These are phyloP conservation scores for Clivina fossor DNA, from an alignment of 2,888 invertebrate species.

Conservation along the genomic window DNA sequence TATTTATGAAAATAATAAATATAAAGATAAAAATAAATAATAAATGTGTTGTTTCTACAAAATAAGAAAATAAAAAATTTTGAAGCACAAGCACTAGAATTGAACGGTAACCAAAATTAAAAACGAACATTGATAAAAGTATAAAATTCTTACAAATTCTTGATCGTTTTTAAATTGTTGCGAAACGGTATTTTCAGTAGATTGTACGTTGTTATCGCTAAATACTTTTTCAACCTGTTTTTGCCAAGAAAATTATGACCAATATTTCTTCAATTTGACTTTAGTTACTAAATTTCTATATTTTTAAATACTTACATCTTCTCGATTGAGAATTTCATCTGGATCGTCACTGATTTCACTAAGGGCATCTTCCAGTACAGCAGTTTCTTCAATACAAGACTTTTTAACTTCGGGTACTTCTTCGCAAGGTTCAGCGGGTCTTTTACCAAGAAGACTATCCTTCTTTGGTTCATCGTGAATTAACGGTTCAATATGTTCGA, in stretches of 20 bases:
- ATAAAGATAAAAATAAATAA: no score
- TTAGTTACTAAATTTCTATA: background rate
- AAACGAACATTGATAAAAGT: slow-evolving; percentile 14
- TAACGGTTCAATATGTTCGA: slow-evolving; percentile 40
- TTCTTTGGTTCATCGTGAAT: slow-evolving; percentile 39
- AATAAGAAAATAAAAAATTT: no score
- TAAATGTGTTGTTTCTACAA: no score
- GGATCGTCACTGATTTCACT: slow-evolving; percentile 90
- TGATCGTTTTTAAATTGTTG: slow-evolving; percentile 30
- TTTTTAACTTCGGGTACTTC: slow-evolving; percentile 56
- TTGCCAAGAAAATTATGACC: slow-evolving; percentile 9
- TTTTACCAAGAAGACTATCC: slow-evolving; percentile 43
- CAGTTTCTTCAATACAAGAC: slow-evolving; percentile 52
- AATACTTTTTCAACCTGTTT: slow-evolving; percentile 29
- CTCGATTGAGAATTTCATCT: slow-evolving; percentile 81
- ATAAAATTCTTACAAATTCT: slow-evolving; percentile 26
- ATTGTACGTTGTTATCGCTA: slow-evolving; percentile 24
- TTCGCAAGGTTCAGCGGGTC: slow-evolving; percentile 51
- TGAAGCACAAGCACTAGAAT: slow-evolving; percentile 25
- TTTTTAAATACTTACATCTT: slow-evolving; percentile 57
- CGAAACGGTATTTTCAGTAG: slow-evolving; percentile 17
- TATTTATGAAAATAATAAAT: no score
- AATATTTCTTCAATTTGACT: background rate
- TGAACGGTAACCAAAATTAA: slow-evolving; percentile 7
- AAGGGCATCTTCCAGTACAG: slow-evolving; percentile 66